Percentiles rank a stretch among this genome's conserved stretches.
These are phyloP conservation scores for Catharus bicknelli DNA, from an alignment of 2,113 vertebrate species.

Conservation along the genomic window DNA sequence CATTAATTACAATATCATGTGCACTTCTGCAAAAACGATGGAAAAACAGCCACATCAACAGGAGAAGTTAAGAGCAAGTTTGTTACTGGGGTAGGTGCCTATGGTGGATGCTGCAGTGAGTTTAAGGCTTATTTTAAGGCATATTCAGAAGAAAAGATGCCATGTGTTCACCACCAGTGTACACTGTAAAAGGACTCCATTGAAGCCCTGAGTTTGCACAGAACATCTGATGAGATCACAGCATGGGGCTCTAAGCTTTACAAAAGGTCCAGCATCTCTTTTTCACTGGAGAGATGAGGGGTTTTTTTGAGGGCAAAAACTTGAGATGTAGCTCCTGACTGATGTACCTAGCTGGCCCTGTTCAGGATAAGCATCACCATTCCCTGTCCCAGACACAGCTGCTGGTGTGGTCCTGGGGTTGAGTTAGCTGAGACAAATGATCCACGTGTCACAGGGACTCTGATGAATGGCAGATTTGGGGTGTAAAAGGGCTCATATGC, in stretches of 20 bases:
- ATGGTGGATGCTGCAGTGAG: no score
- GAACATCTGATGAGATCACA: constrained; percentile 1
- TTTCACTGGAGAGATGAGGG: background rate
- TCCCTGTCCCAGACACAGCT: background rate
- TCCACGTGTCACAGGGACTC: background rate
- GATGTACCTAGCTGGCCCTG: background rate
- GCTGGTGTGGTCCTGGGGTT: background rate
- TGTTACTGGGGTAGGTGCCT: background rate
- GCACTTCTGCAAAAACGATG: background rate
- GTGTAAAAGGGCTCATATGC: background rate
- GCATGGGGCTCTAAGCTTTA: background rate
- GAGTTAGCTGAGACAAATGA: background rate
- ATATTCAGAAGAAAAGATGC: background rate
- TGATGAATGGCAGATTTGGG: background rate
- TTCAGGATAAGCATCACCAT: background rate
- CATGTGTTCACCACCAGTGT: background rate
- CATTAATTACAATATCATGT: background rate
- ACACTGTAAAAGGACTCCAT: background rate
- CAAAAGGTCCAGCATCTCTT: background rate
- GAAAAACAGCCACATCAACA: background rate
- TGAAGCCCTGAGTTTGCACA: background rate
- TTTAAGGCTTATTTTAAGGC: background rate
- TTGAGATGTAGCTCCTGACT: background rate
- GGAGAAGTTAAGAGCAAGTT: background rate
- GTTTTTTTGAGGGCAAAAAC: background rate